Base-by-base conservation (phyloP, 2,888 invertebrate genomes). In the Dynastes grantii region DNA sequence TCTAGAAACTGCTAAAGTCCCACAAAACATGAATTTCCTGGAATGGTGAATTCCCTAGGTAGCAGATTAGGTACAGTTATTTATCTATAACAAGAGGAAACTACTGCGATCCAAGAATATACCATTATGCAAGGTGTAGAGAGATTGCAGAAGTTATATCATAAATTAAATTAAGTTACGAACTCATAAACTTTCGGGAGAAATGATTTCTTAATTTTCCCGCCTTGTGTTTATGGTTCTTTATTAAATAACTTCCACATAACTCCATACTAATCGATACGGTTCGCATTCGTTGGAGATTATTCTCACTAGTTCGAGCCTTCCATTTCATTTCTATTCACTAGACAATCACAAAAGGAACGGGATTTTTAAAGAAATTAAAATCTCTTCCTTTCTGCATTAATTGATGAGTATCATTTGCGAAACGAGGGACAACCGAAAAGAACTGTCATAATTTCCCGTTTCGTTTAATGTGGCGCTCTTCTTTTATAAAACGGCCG, bases 351-450 rank as follows among this genome's bases (percentile, higher is more conserved):
- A 53, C n/a, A 9, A 16, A 53, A n/a, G 53, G 5, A 53, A 53
- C 3, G 13, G 16, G 5, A 1, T 5, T n/a, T 16, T 16, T n/a
- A 16, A 53, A n/a, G 16, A 53, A n/a, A 53, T 53, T 53, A 53
- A 53, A 53, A 53, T 53, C 16, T 53, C 53, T 53, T 6, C 16
- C 13, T 0, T 16, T 53, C 53, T n/a, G 5, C 6, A 53, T 53
- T 53, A 53, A 53, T 53, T 53, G 53, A 53, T 53, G 13, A n/a
- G 53, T 53, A n/a, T 53, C 53, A 53, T 53, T 53, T 53, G 53
- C 53, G 16, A n/a, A 53, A 53, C 53, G n/a, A 16, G 53, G 6
- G 16, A 53, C n/a, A 53, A 53, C 53, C 53, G 53, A 53, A 53
- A 53, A 53, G 53, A 16, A 53, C 53, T 45, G 45, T 45, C 11